Base-by-base conservation (phyloP, 1,140 invertebrate genomes). In the Lepidurus couesii region DNA sequence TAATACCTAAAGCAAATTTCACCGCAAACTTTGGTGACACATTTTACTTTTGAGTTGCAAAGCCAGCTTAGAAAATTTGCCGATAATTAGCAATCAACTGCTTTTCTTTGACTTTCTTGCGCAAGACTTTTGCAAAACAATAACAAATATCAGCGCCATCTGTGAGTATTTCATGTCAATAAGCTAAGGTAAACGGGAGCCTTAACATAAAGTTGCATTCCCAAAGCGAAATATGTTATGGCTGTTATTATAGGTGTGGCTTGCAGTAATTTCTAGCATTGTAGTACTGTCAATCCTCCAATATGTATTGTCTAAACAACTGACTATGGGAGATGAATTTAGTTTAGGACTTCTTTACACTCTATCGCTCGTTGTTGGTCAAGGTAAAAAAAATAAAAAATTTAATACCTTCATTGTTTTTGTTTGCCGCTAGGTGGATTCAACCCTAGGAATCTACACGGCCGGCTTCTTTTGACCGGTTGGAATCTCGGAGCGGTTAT, bases 401-500 rank as follows among this genome's bases (percentile, higher is more conserved):
- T 47, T 47, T 47, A 2, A 10, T 10, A 47, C 9, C 9, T 47
- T 1, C 45, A 47, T 16, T 16, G 26, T 5, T 10, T 11, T 13
- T n/a, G 13, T 65, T 13, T 65, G 13, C 13, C 9, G 16, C 7
- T 21, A 65, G 53, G 53, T 7, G 53, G 53, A n/a, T 65, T 65
- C 21, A 65, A 65, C 21, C 16, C 53, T 21, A 65, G 21, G 21
- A 65, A 11, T 2, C 21, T 65, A 16, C 53, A 65, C 21, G 53
- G 53, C 1, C 53, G 53, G 21, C 21, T 65, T 21, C 53, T 65
- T 7, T 65, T 65, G 53, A 16, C 53, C n/a, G 53, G 53, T 65
- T 65, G 53, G 53, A 65, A 65, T 65, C 53, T 65, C 9, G 53
- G 53, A n/a, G 53, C 53, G 4, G 53, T 65, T 21, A 65, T 65